These are phyloP conservation scores for Oceanodroma tethys DNA, from an alignment of 2,113 vertebrate species.

Conservation along the genomic window DNA sequence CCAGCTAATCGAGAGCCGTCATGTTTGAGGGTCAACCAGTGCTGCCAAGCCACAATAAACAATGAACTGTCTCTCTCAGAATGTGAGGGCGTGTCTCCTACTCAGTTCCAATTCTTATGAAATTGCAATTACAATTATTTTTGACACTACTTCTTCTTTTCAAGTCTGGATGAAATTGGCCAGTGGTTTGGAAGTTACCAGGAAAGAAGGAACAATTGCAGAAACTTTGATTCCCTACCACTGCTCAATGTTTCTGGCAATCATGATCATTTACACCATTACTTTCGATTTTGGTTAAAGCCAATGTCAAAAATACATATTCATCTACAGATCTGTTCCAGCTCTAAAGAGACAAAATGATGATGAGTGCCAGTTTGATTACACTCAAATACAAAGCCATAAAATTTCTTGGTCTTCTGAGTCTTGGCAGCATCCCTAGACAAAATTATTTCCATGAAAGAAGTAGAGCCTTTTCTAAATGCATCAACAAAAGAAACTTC, in stretches of 20 bases:
- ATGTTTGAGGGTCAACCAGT: background rate
- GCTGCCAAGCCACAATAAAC: background rate
- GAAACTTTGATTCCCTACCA: background rate
- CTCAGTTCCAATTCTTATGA: background rate
- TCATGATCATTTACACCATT: background rate
- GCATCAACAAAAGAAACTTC: background rate
- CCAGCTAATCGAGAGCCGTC: background rate
- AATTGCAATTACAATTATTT: conserved; percentile 5
- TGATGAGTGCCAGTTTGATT: background rate
- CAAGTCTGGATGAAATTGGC: background rate
- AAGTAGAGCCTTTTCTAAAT: background rate
- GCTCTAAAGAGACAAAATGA: background rate
- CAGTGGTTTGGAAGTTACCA: background rate
- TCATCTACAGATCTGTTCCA: background rate
- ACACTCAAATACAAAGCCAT: background rate
- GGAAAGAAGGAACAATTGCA: background rate
- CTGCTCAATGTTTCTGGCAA: background rate
- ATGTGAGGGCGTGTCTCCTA: background rate
- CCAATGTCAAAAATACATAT: background rate
- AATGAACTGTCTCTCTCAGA: background rate
- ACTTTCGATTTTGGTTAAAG: background rate
- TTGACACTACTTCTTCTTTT: conserved; percentile 16
- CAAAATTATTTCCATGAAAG: background rate
- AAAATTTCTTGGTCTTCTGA: background rate
- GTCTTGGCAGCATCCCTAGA: background rate